phyloP scores from a whole-genome alignment of 53 echinoderm and acorn worm species.

The Echinarachnius parma region DNA sequence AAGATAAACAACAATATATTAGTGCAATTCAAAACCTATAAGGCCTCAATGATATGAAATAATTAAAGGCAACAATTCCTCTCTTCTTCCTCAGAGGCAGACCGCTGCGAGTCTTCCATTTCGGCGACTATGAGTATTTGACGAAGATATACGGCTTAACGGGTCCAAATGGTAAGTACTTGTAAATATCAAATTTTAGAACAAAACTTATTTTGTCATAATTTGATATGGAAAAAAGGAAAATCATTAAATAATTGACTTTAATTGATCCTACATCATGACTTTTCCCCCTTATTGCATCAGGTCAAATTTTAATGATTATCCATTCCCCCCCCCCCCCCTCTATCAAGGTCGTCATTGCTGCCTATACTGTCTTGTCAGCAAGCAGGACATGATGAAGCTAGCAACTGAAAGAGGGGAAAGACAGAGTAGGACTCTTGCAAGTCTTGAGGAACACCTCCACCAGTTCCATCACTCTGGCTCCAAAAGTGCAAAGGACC shows the following conservation, averaged over 20 bases:
- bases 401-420: neutral
- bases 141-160: slow-evolving; percentile 2
- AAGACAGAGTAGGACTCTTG: neutral
- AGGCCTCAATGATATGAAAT: neutral
- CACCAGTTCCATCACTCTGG: neutral
- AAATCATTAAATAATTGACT: neutral
- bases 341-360: slow-evolving; percentile 16
- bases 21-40: neutral
- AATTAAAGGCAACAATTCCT: neutral
- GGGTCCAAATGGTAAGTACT: slow-evolving; percentile 1
- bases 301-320: no score
- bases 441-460: neutral
- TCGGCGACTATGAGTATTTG: neutral
- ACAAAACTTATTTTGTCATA: neutral
- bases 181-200: neutral
- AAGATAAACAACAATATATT: neutral
- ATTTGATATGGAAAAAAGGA: neutral
- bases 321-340: no score
- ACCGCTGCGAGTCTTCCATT: neutral
- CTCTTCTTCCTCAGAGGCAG: neutral
- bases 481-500: neutral
- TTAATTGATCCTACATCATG: no score
- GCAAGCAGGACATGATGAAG: slow-evolving; percentile 6
- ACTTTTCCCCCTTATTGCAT: neutral
- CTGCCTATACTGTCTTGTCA: slow-evolving; percentile 10